These are phyloP conservation scores for Dusona sp. DNA, from an alignment of 2,888 invertebrate species.

Conservation along the genomic window DNA sequence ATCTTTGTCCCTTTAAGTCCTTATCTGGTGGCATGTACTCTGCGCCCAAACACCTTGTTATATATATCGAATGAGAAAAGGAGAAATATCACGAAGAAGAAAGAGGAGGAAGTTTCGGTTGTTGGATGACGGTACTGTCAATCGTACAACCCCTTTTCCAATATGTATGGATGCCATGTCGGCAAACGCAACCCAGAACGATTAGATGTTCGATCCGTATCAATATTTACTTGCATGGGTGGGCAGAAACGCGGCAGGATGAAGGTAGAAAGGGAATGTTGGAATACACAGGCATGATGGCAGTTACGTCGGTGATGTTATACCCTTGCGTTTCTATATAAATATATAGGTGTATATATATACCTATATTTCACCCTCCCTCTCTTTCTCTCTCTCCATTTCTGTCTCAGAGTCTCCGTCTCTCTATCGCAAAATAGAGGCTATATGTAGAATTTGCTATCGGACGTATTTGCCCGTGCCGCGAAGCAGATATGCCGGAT, in stretches of 20 bases:
- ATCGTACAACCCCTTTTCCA: slow-evolving; percentile 66
- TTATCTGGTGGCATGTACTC: not conserved
- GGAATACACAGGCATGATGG: slow-evolving; percentile 43
- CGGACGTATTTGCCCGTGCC: slow-evolving; percentile 82
- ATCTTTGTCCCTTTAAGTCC: slow-evolving; percentile 15
- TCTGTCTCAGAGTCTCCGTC: slow-evolving; percentile 38
- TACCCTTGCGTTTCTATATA: slow-evolving; percentile 40
- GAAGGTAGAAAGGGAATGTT: slow-evolving; percentile 10
- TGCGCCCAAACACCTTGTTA: not conserved
- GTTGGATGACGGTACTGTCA: slow-evolving; percentile 64
- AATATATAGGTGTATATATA: not conserved
- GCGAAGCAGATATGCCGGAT: slow-evolving; percentile 81
- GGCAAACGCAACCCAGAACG: slow-evolving; percentile 79
- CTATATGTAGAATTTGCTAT: slow-evolving; percentile 73
- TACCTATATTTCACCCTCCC: not conserved
- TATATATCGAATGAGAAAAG: slow-evolving; percentile 10
- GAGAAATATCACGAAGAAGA: not conserved
- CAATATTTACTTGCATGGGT: slow-evolving; percentile 80
- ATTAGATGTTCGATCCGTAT: slow-evolving; percentile 83
- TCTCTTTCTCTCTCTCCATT: slow-evolving; percentile 21
- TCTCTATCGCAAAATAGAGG: slow-evolving; percentile 80
- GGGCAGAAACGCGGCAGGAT: slow-evolving; percentile 43
- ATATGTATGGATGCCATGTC: slow-evolving; percentile 76
- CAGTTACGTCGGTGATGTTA: slow-evolving; percentile 55
- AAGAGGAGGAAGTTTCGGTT: slow-evolving; percentile 44